Evolutionary conservation across 2,113 vertebrate genomes (phyloP).

Genomic region (Polypterus bichir): DNA sequence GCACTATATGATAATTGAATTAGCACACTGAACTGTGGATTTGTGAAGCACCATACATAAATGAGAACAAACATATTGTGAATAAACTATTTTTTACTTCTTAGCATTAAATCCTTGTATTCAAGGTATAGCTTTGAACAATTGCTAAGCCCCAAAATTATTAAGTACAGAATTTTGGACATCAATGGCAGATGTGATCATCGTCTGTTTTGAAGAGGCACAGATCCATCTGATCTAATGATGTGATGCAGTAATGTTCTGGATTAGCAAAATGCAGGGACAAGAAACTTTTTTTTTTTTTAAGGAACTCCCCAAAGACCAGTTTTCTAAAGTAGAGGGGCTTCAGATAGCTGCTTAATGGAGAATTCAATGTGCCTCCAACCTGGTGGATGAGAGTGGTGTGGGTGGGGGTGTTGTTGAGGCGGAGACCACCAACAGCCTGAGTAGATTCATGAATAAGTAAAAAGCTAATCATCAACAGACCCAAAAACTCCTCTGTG

Average conservation of each 20-base stretch:
- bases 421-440: conserved; percentile 23
- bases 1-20: too few species aligned
- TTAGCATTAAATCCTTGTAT: too few species aligned
- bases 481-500: conserved; percentile 24
- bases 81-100: too few species aligned
- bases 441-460: conserved; percentile 47
- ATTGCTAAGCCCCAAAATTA: too few species aligned
- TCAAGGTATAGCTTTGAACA: too few species aligned
- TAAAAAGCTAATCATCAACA: conserved; percentile 39
- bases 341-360: conserved; percentile 32
- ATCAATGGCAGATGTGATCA: neutral
- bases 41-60: too few species aligned
- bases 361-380: conserved; percentile 34
- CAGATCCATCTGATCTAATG: neutral
- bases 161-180: too few species aligned
- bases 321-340: conserved; percentile 12
- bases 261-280: conserved; percentile 17
- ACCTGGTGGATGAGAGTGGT: conserved; percentile 16
- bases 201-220: neutral
- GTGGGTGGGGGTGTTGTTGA: conserved; percentile 8
- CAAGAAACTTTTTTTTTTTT: conserved; percentile 14
- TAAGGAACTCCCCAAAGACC: conserved; percentile 6
- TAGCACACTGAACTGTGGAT: too few species aligned
- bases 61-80: too few species aligned
- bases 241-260: neutral